Evolutionary conservation across 2,113 vertebrate species (phyloP).

Genomic region (Melospiza melodia): DNA sequence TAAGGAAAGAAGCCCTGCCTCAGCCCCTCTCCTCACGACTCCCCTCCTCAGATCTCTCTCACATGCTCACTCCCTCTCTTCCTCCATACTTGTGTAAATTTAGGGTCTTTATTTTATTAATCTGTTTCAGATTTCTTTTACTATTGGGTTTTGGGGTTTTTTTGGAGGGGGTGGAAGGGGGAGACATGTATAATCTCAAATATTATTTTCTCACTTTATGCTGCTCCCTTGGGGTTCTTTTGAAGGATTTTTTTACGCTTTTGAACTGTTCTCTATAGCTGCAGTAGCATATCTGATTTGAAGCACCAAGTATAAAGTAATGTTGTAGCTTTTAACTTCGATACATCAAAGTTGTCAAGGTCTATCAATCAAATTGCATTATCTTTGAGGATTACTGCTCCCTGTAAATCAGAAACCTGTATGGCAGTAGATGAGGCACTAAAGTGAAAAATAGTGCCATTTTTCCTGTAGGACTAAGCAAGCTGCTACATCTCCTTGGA

Average conservation of each 20-base stretch:
- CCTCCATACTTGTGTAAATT: not conserved
- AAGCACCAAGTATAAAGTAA: not conserved
- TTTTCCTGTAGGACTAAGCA: not conserved
- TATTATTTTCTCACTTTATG: not conserved
- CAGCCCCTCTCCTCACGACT: not conserved
- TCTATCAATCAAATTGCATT: not conserved
- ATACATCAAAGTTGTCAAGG: not conserved
- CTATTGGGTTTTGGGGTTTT: not conserved
- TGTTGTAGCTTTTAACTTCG: not conserved
- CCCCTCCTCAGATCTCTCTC: not conserved
- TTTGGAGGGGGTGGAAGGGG: accelerated
- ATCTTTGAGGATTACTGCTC: not conserved
- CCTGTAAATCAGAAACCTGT: not conserved
- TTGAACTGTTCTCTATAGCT: not conserved
- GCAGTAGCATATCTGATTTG: not conserved
- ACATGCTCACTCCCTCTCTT: not conserved
- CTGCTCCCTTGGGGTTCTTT: not conserved
- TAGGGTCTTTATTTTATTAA: not conserved
- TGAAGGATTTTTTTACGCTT: not conserved
- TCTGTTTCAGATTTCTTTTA: not conserved
- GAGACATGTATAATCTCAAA: not conserved
- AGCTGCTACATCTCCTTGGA: not conserved
- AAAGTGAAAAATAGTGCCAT: not conserved
- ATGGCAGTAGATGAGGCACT: not conserved
- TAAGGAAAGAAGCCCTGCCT: slow-evolving; percentile 61